These are phyloP conservation scores for Trichonephila clavata DNA, from an alignment of 1,140 invertebrate species.

Conservation along the genomic window DNA sequence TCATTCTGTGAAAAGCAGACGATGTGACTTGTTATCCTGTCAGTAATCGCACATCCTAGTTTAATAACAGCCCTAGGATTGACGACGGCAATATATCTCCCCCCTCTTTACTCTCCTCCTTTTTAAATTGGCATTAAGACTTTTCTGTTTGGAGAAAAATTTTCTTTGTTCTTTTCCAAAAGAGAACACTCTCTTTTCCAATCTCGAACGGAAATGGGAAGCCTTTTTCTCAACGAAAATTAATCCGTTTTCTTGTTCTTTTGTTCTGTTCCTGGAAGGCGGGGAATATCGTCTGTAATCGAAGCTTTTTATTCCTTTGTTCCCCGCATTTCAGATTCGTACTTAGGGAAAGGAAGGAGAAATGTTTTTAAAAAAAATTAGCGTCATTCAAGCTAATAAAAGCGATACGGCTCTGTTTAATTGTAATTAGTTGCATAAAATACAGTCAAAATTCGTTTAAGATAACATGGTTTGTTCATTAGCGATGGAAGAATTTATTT, in stretches of 20 bases:
- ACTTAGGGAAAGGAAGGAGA: not conserved
- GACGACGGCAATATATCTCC: not conserved
- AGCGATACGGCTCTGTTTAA: slow-evolving; percentile 16
- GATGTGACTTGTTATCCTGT: slow-evolving; percentile 32
- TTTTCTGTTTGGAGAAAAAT: slow-evolving; percentile 23
- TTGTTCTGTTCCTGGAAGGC: slow-evolving; percentile 5
- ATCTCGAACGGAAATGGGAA: not conserved
- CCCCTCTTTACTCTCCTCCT: not conserved
- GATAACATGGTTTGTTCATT: slow-evolving; percentile 38
- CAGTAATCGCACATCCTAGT: slow-evolving; percentile 21
- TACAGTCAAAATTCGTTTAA: slow-evolving; percentile 39
- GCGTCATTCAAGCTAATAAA: not conserved
- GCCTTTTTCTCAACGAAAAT: slow-evolving; percentile 13
- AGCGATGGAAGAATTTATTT: slow-evolving; percentile 12
- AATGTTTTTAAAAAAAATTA: not conserved
- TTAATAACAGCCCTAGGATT: slow-evolving; percentile 46
- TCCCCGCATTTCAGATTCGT: slow-evolving; percentile 1
- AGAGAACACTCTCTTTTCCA: not conserved
- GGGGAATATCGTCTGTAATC: slow-evolving; percentile 28
- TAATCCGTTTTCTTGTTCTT: slow-evolving; percentile 34
- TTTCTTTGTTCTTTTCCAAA: slow-evolving; percentile 29
- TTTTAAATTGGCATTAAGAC: slow-evolving; percentile 56
- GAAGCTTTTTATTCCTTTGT: slow-evolving; percentile 38
- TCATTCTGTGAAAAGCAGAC: slow-evolving; percentile 21
- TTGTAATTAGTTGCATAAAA: slow-evolving; percentile 51